Evolutionary conservation across 2,113 vertebrate species (phyloP), one percentile per base, ranked within the genome.

Genomic region (Platanista minor): DNA sequence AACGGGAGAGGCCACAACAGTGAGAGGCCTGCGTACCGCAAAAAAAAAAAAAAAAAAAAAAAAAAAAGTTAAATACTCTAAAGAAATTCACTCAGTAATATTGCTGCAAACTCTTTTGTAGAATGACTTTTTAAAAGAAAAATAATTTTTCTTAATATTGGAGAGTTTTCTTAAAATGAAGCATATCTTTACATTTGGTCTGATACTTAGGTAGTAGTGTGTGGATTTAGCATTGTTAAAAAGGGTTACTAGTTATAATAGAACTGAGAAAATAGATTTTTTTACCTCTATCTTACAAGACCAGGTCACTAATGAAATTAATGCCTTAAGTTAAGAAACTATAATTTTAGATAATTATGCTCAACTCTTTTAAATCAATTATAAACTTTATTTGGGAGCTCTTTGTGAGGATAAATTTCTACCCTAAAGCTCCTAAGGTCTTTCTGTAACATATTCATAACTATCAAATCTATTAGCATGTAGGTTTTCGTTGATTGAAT

Each of bases 281-380:
- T 94, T 85, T 77, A 17, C 29, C 82, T 64, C 20, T 20, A 69
- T 64, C 59, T 88, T 61, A 77, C 18, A 92, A 80, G 14, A 41
- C 5, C 29, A 77, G 29, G n/a, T 41, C 43, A 78, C 94, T 96
- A 88, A 81, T 85, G 17, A 92, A 92, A 91, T 81, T 66, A 82
- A 85, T 92, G 59, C 29, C 39, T 41, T 93, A 66, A 85, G 31
- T 81, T 87, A 90, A 62, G 31, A 62, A 92, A 82, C 12, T 74
- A 61, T 91, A 81, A n/a, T 92, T 96, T 91, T 61, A 96, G 83
- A 36, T 87, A 97, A 84, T 61, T 89, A 9, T 75, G 4, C 18
- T 93, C 43, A 87, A 31, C 29, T 95, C 77, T 69, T 43, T 93
- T 59, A 87, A 89, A 84, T 82, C 43, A 90, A 57, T 83, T 94